Evolutionary conservation across 2,888 invertebrate genomes (phyloP).

Genomic region (Thecocarcelia acutangulata): DNA sequence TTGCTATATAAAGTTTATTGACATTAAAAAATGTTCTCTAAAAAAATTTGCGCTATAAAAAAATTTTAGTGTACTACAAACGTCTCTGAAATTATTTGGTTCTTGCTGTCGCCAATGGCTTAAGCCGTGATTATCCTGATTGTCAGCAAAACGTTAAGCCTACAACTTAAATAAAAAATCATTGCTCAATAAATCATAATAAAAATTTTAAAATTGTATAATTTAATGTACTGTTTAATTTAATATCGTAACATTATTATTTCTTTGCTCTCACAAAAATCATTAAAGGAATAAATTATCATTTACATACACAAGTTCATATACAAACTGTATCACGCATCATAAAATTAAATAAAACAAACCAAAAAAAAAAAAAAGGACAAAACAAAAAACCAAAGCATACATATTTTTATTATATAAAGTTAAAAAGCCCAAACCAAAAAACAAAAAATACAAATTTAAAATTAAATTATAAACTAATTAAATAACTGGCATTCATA

Average conservation of each 20-base stretch:
- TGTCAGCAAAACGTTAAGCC: too few species aligned
- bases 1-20: too few species aligned
- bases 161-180: too few species aligned
- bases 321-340: constrained; percentile 31
- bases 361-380: constrained; percentile 8
- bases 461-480: constrained; percentile 50
- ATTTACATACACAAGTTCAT: neutral
- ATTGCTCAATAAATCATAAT: constrained; percentile 26
- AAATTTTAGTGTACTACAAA: too few species aligned
- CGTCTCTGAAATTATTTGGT: too few species aligned
- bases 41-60: too few species aligned
- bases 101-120: too few species aligned
- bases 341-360: constrained; percentile 11
- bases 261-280: constrained; percentile 44
- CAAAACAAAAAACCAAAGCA: constrained; percentile 48
- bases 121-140: too few species aligned
- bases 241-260: constrained; percentile 18
- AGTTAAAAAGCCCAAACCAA: constrained; percentile 37
- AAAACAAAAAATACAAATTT: constrained; percentile 27
- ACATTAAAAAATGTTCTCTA: too few species aligned
- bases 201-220: neutral
- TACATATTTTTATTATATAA: constrained; percentile 62
- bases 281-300: constrained; percentile 15
- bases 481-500: constrained; percentile 38
- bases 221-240: neutral